Base-by-base conservation (phyloP, 2,797 vertebrate species). In the Myiotriccus ornatus region DNA sequence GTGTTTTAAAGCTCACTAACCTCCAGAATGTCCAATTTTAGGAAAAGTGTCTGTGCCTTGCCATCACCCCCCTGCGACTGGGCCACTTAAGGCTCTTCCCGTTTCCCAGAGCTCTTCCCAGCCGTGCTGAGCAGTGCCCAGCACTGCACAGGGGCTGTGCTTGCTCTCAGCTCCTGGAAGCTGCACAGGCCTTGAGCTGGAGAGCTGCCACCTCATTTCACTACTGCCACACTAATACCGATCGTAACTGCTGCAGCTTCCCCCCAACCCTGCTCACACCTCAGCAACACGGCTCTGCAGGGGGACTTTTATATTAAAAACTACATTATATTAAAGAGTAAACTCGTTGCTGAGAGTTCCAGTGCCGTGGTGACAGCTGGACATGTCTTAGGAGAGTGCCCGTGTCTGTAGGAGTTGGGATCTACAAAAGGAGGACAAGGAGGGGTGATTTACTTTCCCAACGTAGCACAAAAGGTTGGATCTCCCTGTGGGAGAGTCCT, bases 171-270 rank as follows among this genome's bases (percentile, higher is more conserved):
- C 84, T 86, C 55, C 14, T 7, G 49, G 60, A 60, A 82, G 67
- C 49, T 84, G 89, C 84, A 57, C 32, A n/a, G 91, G 77, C 16
- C 64, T 49, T 39, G 87, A 78, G 80, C 79, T 59, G 92, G 90
- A 76, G 57, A 80, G n/a, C 79, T 90, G 92, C 86, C 94, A 96
- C 86, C 90, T 96, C 95, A 95, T 94, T 25, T 69, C 52, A 0
- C 37, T 64, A 77, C 88, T 12, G 12, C 81, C 90, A 52, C 57
- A 84, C 74, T 89, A 75, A 91, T 82, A 87, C 49, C 21, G 84
- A 87, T 52, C 5, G 0, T 79, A 94, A 87, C 92, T 39, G 86
- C 93, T 88, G 85, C 4, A 20, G 85, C 85, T 90, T 83, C 60
- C 67, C 79, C 87, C 68, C 37, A 43, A 19, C 19, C 62, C 47